Evolutionary conservation across 2,888 invertebrate genomes (phyloP), one percentile per base, ranked within the genome.

Genomic region (Euplagia quadripunctaria): DNA sequence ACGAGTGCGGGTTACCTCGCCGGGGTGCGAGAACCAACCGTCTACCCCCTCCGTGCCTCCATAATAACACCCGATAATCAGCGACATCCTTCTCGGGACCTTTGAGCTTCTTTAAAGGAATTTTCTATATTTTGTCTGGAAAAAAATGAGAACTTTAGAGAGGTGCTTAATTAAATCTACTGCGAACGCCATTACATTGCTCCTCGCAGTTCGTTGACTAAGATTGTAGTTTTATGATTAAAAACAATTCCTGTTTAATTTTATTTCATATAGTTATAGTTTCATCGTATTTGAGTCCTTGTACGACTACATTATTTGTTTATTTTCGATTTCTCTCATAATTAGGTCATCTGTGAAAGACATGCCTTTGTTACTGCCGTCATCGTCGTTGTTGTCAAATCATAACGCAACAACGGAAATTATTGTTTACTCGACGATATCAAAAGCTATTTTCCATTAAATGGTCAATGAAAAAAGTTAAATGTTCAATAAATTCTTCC

Each of bases 51-150:
- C 77, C 51, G 74, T 75, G 73, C 79, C 79, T 74, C 72, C 79
- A 85, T 92, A 93, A 93, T 91, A 90, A 89, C 87, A 86, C 85
- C 81, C 82, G 89, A 90, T 94, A 94, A 94, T 94, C 91, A 91
- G 80, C 83, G 78, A 91, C 93, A 94, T 94, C 93, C 94, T 93
- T 90, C 89, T 87, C 89, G 86, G 85, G 87, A 81, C 86, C 88
- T 90, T 91, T 89, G 88, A 88, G 85, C 77, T 86, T 84, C 79
- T 89, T 89, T 86, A 82, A 86, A 86, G 82, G 85, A 87, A 89
- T 90, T 89, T 87, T 85, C 74, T 74, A 75, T 76, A 81, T 85
- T 84, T 84, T 81, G 83, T 82, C 78, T 81, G 76, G 76, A 67
- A 76, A 46, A 46, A 46, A 80, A 68, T 82, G 31, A 78, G 82